A percentile compares a stretch with the other conserved stretches of the same genome.
Conservation (phyloP, 2,113 vertebrate species). For the Otolemur garnettii region DNA sequence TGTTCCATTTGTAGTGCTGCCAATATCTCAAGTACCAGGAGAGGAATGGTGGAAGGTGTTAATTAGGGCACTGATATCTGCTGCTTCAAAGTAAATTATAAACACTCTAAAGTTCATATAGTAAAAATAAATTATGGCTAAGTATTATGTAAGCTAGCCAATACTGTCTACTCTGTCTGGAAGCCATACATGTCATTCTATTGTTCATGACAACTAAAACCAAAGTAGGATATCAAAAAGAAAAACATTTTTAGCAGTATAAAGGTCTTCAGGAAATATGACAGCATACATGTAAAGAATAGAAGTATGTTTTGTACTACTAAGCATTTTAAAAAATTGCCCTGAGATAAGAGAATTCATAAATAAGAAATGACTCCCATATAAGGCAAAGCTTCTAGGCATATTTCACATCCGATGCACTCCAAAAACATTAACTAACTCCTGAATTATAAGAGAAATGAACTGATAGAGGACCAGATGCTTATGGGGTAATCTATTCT, state of each 20-base stretch:
- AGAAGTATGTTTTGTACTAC: background rate
- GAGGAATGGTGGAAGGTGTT: conserved; percentile 57
- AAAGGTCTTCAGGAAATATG: background rate
- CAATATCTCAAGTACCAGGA: conserved; percentile 60
- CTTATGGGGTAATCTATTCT: conserved; percentile 64
- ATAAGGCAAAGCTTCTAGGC: conserved; percentile 38
- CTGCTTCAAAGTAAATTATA: conserved; percentile 27
- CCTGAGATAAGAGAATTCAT: background rate
- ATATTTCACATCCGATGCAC: background rate
- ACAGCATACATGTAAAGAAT: background rate
- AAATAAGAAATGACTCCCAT: conserved; percentile 30
- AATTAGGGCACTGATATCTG: conserved; percentile 59
- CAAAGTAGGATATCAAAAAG: conserved; percentile 15
- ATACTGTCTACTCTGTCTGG: background rate
- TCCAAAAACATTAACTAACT: conserved; percentile 54
- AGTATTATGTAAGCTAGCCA: background rate
- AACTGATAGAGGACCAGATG: conserved; percentile 59
- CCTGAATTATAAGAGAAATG: conserved; percentile 64
- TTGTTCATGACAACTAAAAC: conserved; percentile 5
- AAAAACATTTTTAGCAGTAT: background rate
- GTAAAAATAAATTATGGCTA: conserved; percentile 27
- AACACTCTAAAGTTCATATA: conserved; percentile 41
- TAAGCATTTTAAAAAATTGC: background rate
- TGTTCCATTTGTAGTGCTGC: conserved; percentile 41
- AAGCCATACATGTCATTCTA: conserved; percentile 23